These are phyloP conservation scores for Diplodus sargus DNA, from an alignment of 2,797 vertebrate genomes.

Conservation along the genomic window DNA sequence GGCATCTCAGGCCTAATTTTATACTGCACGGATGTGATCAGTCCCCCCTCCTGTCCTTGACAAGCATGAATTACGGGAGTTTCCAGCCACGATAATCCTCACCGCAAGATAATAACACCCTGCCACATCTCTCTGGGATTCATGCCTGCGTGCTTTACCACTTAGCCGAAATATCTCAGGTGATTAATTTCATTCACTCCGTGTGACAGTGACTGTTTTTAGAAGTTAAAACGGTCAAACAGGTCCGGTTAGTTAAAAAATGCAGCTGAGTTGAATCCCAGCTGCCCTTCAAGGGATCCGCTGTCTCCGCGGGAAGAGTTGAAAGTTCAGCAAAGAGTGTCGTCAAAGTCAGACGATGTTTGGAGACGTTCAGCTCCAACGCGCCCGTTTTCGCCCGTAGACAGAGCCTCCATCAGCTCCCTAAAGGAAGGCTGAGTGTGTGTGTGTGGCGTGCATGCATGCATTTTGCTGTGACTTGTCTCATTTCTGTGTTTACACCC, in stretches of 20 bases:
- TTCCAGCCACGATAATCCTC: slow-evolving; percentile 61
- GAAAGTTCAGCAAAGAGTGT: slow-evolving; percentile 13
- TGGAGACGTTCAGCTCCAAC: slow-evolving; percentile 57
- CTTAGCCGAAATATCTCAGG: slow-evolving; percentile 62
- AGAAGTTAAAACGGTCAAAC: slow-evolving; percentile 45
- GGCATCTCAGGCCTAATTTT: slow-evolving; percentile 51
- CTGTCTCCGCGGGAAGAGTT: slow-evolving; percentile 26
- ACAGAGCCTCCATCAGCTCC: slow-evolving; percentile 33
- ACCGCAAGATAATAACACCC: slow-evolving; percentile 71
- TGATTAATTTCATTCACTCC: slow-evolving; percentile 62
- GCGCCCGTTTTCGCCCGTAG: slow-evolving; percentile 37
- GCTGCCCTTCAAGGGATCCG: slow-evolving; percentile 14
- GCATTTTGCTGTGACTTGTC: slow-evolving; percentile 45
- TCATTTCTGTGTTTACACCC: slow-evolving; percentile 69
- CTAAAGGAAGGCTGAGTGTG: slow-evolving; percentile 27
- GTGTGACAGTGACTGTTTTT: slow-evolving; percentile 44
- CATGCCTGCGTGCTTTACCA: slow-evolving; percentile 34
- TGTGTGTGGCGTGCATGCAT: neutral
- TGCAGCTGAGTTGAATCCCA: slow-evolving; percentile 15
- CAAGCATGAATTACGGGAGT: slow-evolving; percentile 67
- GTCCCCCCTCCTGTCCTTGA: slow-evolving; percentile 38
- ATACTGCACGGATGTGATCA: slow-evolving; percentile 40
- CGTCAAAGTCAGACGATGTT: slow-evolving; percentile 30
- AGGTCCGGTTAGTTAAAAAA: slow-evolving; percentile 40
- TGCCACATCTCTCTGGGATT: slow-evolving; percentile 60